Base-by-base conservation (phyloP, 2,113 vertebrate species). In the Indri indri region DNA sequence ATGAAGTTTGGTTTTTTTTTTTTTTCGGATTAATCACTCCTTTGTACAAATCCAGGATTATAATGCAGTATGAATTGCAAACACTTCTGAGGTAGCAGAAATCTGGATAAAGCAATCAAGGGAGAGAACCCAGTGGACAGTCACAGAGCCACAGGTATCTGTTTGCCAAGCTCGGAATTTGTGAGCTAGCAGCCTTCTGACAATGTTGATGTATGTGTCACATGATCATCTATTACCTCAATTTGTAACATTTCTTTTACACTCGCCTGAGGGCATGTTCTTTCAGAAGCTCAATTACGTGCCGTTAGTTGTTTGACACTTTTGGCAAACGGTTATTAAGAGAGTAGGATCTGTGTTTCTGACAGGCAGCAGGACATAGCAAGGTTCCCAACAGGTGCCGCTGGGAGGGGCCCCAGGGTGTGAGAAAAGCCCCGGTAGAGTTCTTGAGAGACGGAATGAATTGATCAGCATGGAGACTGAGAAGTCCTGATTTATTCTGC, bases 141-240 rank as follows among this genome's bases (percentile, higher is more conserved):
- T 37, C 6, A 0, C 12, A 27, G 87, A 47, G 27, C 88, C 20
- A 27, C 52, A 42, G 10, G 52, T 27, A 47, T 32, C 83, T 52
- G 1, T 40, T 52, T 92, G 92, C 84, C 94, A 97, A 77, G 83
- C 95, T 91, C 82, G 61, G 86, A 83, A 92, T 87, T 88, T 57
- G 76, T 87, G 86, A 6, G 83, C 92, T 93, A 11, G 0, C 12
- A 89, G 91, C 96, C 81, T 73, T 70, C 87, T 4, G 18, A 96
- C 82, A 37, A 79, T 81, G 97, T 94, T 95, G 94, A 81, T 0
- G 50, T 73, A 79, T 73, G 85, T 94, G 97, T 96, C 97, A 97
- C 95, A 98, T 88, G 97, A 97, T 97, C 98, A 95, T 95, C 93
- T 94, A 97, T 98, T 98, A 98, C 95, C 96, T 98, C 98, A 92